These are phyloP conservation scores for Zygaena filipendulae DNA, from an alignment of 2,888 invertebrate species.

Conservation along the genomic window DNA sequence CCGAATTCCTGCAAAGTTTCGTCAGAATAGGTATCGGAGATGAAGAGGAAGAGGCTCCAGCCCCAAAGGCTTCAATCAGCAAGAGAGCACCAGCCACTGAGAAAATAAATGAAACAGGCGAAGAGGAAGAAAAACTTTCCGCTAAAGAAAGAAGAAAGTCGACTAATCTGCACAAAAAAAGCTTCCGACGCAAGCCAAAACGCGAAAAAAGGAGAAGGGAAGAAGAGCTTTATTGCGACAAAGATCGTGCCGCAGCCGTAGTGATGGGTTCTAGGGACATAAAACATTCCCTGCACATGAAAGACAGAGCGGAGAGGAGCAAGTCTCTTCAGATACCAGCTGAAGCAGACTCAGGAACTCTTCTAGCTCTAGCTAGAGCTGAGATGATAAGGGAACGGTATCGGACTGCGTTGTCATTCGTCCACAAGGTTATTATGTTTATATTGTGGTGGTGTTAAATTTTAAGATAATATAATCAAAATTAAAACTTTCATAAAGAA, in stretches of 20 bases:
- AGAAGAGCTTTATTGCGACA: slow-evolving; percentile 90
- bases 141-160: slow-evolving; percentile 43
- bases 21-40: slow-evolving; percentile 75
- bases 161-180: slow-evolving; percentile 40
- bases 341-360: slow-evolving; percentile 81
- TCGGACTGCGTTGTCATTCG: slow-evolving; percentile 77
- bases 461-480: too few relatives aligned
- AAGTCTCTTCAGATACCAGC: slow-evolving; percentile 78
- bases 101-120: slow-evolving; percentile 28
- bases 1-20: slow-evolving; percentile 83
- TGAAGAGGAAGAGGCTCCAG: slow-evolving; percentile 58
- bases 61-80: slow-evolving; percentile 51
- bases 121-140: slow-evolving; percentile 35
- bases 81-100: slow-evolving; percentile 41
- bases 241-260: slow-evolving; percentile 90
- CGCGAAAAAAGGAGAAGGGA: slow-evolving; percentile 46
- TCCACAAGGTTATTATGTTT: slow-evolving; percentile 91
- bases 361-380: slow-evolving; percentile 79
- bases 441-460: too few relatives aligned
- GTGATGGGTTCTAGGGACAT: slow-evolving; percentile 89
- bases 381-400: slow-evolving; percentile 81
- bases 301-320: slow-evolving; percentile 81
- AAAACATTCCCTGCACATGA: slow-evolving; percentile 83
- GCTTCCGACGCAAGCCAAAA: slow-evolving; percentile 39
- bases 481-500: too few relatives aligned